phyloP scores from a whole-genome alignment of 2,888 invertebrate species.

The Eupithecia tripunctaria region DNA sequence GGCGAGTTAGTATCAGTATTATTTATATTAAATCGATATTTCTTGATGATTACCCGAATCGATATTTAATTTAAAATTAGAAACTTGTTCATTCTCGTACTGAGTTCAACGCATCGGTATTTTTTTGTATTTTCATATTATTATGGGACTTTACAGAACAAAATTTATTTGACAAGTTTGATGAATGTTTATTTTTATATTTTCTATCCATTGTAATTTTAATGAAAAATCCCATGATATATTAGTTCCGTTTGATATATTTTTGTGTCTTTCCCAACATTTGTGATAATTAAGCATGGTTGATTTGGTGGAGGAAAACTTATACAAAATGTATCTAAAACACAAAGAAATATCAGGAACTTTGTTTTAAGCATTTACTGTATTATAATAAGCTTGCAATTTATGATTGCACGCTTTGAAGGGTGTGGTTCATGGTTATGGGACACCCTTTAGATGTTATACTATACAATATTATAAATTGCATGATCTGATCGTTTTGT shows the following conservation, averaged over 20 bases:
- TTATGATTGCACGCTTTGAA: constrained; percentile 43
- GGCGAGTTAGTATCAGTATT: constrained; percentile 40
- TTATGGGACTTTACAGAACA: constrained; percentile 27
- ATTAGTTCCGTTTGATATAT: constrained; percentile 17
- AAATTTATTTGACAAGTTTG: not conserved
- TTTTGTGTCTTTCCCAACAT: constrained; percentile 33
- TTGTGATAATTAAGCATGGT: constrained; percentile 9
- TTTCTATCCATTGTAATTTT: not conserved
- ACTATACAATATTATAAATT: constrained; percentile 50
- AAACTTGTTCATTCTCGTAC: constrained; percentile 57
- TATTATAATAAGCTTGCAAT: constrained; percentile 38
- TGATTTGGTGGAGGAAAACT: constrained; percentile 26
- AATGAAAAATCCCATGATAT: constrained; percentile 22
- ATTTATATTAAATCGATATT: constrained; percentile 31
- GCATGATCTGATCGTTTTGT: constrained; percentile 64
- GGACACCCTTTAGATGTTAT: constrained; percentile 56
- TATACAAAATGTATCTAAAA: constrained; percentile 11
- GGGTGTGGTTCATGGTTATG: constrained; percentile 64
- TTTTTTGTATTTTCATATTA: constrained; percentile 30
- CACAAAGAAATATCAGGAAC: constrained; percentile 29
- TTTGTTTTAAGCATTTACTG: constrained; percentile 34
- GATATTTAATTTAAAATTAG: constrained; percentile 9
- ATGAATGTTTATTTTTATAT: constrained; percentile 8
- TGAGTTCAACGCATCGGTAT: constrained; percentile 55
- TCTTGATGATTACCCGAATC: constrained; percentile 33